Evolutionary conservation across 2,797 vertebrate genomes (phyloP).

Genomic region (Falco peregrinus): DNA sequence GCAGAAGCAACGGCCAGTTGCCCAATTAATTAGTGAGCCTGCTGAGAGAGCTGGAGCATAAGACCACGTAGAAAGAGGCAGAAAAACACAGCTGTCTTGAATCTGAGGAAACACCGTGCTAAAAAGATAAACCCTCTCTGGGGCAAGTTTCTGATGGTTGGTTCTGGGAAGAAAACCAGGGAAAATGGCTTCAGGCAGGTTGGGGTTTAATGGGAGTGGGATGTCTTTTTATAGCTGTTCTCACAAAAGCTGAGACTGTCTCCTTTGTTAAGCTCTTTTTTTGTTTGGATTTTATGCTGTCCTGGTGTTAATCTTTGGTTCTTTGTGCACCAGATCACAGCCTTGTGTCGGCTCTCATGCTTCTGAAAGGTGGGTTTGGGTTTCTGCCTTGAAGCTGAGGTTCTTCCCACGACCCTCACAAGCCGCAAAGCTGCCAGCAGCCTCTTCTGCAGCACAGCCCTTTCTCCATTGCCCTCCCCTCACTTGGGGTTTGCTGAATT

Average conservation of each 20-base stretch:
- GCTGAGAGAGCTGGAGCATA: background rate
- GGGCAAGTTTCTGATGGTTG: background rate
- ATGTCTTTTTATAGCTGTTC: background rate
- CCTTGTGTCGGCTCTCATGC: background rate
- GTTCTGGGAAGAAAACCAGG: background rate
- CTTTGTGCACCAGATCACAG: background rate
- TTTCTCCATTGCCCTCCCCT: background rate
- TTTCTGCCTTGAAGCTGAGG: background rate
- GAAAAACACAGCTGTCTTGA: background rate
- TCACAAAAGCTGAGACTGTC: background rate
- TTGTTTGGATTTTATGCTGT: background rate
- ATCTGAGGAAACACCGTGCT: accelerated
- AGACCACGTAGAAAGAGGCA: background rate
- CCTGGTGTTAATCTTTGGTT: background rate
- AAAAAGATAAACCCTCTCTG: background rate
- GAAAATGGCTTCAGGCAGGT: background rate
- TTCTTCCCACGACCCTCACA: background rate
- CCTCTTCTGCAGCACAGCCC: background rate
- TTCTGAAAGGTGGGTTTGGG: background rate
- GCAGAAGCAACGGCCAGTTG: background rate
- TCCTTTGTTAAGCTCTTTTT: background rate
- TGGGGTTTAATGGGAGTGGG: background rate
- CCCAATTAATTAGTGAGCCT: slow-evolving; percentile 11
- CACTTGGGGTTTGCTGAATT: background rate
- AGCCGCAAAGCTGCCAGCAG: background rate